phyloP scores from a whole-genome alignment of 35 echinoderm and acorn worm genomes.

The Anneissia japonica region DNA sequence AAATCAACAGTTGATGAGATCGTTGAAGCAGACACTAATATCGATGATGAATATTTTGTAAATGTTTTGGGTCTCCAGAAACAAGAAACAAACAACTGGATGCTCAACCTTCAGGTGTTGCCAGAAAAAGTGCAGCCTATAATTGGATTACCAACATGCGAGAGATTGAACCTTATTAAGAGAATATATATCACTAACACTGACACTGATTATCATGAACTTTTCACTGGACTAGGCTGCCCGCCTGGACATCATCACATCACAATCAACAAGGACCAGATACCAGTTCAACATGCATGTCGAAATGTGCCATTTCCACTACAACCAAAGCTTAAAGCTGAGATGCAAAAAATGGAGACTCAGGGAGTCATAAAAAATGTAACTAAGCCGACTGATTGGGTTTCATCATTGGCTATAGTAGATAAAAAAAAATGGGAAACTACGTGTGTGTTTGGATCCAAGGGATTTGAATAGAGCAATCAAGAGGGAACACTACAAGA shows the following conservation, averaged over 20 bases:
- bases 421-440: conserved; percentile 28
- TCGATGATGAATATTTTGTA: background rate
- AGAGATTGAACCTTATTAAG: conserved; percentile 28
- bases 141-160: conserved; percentile 49
- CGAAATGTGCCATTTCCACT: conserved; percentile 42
- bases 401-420: conserved; percentile 12
- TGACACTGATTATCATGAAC: background rate
- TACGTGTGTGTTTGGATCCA: conserved; percentile 21
- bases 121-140: conserved; percentile 7
- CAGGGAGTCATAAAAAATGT: conserved; percentile 39
- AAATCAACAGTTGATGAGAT: background rate
- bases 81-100: too few species aligned
- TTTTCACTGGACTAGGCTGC: conserved; percentile 44
- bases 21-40: too few species aligned
- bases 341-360: conserved; percentile 48
- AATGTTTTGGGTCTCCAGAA: background rate
- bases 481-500: conserved; percentile 31
- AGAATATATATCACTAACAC: background rate
- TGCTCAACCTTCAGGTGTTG: background rate
- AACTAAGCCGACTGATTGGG: conserved; percentile 47
- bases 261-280: background rate
- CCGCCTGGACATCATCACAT: background rate
- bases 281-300: conserved; percentile 34
- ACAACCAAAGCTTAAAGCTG: conserved; percentile 38
- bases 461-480: conserved; percentile 25